phyloP scores from a whole-genome alignment of 2,113 vertebrate genomes.

The Telmatochromis bifrenatus region DNA sequence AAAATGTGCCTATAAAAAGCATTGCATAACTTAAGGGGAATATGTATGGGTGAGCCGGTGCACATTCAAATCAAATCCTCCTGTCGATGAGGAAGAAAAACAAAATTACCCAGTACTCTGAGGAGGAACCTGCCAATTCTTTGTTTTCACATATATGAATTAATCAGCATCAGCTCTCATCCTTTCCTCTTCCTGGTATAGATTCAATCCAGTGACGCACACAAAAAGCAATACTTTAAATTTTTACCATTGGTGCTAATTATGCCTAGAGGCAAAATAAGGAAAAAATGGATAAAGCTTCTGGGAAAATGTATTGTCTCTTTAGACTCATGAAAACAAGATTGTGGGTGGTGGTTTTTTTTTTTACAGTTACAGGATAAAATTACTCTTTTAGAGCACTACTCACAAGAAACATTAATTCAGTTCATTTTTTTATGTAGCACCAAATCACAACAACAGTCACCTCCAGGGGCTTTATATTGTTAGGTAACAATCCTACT shows the following conservation, averaged over 20 bases:
- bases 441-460: background rate
- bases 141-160: background rate
- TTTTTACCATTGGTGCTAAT: constrained; percentile 6
- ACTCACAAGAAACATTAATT: background rate
- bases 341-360: background rate
- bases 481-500: background rate
- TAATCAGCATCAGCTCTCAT: background rate
- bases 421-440: background rate
- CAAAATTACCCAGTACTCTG: constrained; percentile 1
- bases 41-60: constrained; percentile 44
- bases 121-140: background rate
- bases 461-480: background rate
- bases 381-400: background rate
- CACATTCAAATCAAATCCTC: constrained; percentile 35
- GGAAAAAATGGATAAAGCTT: background rate
- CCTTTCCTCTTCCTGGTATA: background rate
- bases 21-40: constrained; percentile 19
- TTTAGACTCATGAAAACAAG: background rate
- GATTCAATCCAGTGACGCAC: background rate
- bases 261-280: background rate
- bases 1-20: background rate
- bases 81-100: constrained; percentile 34
- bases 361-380: background rate
- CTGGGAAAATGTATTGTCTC: background rate
- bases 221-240: background rate